Percentiles rank a stretch among this genome's conserved stretches.
Evolutionary conservation across 2,888 invertebrate species (phyloP).

Genomic region (Xanthia icteritia): DNA sequence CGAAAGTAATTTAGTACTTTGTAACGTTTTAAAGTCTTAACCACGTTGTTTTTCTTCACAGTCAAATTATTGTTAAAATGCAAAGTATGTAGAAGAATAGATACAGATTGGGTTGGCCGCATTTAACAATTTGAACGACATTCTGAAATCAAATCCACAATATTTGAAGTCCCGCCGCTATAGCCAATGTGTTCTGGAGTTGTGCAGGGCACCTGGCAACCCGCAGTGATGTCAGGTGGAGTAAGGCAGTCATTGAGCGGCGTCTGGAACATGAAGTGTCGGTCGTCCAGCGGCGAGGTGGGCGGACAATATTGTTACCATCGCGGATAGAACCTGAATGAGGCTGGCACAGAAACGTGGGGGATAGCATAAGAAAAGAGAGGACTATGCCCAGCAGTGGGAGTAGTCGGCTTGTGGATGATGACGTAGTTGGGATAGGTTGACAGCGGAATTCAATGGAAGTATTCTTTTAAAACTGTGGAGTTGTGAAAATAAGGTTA

Average conservation of each 20-base stretch:
- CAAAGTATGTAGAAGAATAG: neutral
- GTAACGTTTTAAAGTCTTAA: neutral
- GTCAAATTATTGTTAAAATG: neutral
- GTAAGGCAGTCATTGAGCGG: neutral
- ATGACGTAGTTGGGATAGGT: neutral
- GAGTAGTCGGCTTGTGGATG: neutral
- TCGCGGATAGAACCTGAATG: neutral
- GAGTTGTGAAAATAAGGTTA: slow-evolving; percentile 5
- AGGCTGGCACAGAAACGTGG: too few relatives aligned
- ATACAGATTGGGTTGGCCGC: neutral
- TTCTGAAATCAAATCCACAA: neutral
- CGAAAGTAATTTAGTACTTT: neutral
- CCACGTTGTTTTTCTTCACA: neutral
- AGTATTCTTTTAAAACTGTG: neutral
- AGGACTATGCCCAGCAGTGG: too few relatives aligned
- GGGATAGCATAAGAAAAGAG: neutral
- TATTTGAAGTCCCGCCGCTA: neutral
- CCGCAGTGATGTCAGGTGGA: neutral
- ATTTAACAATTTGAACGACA: neutral
- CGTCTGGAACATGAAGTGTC: neutral
- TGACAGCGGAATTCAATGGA: neutral
- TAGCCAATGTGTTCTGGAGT: neutral
- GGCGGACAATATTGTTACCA: neutral
- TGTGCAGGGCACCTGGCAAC: neutral
- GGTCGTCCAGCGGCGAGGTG: neutral